Base-by-base conservation (phyloP, 2,113 vertebrate genomes). In the Poecilia latipinna region DNA sequence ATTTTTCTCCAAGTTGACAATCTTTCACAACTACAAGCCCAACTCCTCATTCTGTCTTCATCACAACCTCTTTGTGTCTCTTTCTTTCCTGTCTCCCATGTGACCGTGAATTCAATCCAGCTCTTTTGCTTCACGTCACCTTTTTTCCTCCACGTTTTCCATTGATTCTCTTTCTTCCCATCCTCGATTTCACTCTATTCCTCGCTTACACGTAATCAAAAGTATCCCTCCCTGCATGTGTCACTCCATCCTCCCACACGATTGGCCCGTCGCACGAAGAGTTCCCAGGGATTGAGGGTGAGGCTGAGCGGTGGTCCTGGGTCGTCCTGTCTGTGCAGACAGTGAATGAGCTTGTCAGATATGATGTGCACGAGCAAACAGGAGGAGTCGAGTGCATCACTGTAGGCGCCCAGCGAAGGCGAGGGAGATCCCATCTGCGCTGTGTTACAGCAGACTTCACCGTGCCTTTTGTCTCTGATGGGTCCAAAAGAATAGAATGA, bases 341-440 rank as follows among this genome's bases (percentile, higher is more conserved):
- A 42, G 69, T 32, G 70, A 85, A 71, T 65, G 77, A 86, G 65
- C 88, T 66, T 68, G 81, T 89, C 88, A 88, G 65, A 81, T 79
- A 37, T 86, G 84, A 89, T 87, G 70, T 77, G 69, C 83, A 77
- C 72, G 72, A 89, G 82, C 72, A 85, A 78, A 78, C 68, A 66
- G 24, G 75, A 69, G 78, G 71, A 75, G 68, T 74, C 73, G n/a
- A 57, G 86, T 8, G 70, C 64, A 57, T 70, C 26, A 24, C 70
- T 24, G 26, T 68, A 70, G 75, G 77, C 61, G 42, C 33, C 65
- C 13, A 78, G 69, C 15, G 63, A 70, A 31, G 78, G 78, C 33
- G 44, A 64, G 65, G 71, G 77, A 80, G 88, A 86, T 78, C 86
- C 87, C 91, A 93, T 92, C 89, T 93, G 93, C 84, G 85, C 75